Evolutionary conservation across 2,888 invertebrate species (phyloP).

Genomic region (Lycaena phlaeas): DNA sequence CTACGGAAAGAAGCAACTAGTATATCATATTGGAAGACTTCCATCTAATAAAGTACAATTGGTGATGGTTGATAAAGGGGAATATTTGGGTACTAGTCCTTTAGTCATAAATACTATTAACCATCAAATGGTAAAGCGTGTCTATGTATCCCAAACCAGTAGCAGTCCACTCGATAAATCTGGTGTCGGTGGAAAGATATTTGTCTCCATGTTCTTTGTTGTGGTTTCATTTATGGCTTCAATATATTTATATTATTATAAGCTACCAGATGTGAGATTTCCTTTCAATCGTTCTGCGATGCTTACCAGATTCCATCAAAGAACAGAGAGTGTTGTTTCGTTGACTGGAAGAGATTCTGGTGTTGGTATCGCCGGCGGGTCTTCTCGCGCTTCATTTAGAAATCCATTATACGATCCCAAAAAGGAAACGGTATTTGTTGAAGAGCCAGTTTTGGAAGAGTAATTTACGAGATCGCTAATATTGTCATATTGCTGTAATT

Average conservation of each 20-base stretch:
- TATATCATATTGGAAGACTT: conserved; percentile 42
- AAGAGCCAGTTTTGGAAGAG: conserved; percentile 35
- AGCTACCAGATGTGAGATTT: conserved; percentile 28
- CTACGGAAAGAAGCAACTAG: conserved; percentile 30
- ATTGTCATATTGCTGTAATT: background rate
- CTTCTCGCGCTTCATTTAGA: conserved; percentile 40
- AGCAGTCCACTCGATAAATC: conserved; percentile 41
- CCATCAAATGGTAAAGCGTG: conserved; percentile 29
- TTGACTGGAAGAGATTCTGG: conserved; percentile 50
- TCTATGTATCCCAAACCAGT: conserved; percentile 37
- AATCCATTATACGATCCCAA: conserved; percentile 58
- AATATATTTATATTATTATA: conserved; percentile 51
- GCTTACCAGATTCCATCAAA: conserved; percentile 41
- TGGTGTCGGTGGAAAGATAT: conserved; percentile 42
- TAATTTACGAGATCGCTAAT: conserved; percentile 12
- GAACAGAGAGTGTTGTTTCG: conserved; percentile 56
- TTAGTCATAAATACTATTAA: conserved; percentile 37
- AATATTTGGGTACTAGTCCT: conserved; percentile 45
- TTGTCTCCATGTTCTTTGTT: conserved; percentile 44
- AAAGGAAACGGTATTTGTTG: conserved; percentile 43
- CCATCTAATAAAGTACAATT: conserved; percentile 38
- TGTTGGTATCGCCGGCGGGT: conserved; percentile 24
- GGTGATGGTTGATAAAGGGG: conserved; percentile 45
- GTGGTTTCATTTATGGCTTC: conserved; percentile 35
- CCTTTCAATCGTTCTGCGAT: conserved; percentile 29